These are phyloP conservation scores for Leptonema lineaticorne DNA, from an alignment of 1,140 invertebrate genomes.

Conservation along the genomic window DNA sequence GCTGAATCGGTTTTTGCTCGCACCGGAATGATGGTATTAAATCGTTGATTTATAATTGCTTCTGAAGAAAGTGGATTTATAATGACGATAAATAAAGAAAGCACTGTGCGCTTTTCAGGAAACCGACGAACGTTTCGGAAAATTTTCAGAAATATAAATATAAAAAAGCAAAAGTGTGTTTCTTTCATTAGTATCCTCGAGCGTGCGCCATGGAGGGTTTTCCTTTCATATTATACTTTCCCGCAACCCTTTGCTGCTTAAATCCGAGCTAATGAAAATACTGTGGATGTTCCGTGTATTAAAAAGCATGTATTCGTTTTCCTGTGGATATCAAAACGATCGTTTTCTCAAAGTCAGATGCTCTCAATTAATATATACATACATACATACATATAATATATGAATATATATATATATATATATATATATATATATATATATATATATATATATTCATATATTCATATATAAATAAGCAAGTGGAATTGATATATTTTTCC, in stretches of 20 bases:
- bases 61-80: neutral
- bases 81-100: neutral
- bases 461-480: too few species aligned
- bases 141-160: neutral
- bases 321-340: constrained; percentile 2
- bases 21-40: constrained; percentile 21
- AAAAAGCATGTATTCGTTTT: constrained; percentile 3
- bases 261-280: constrained; percentile 39
- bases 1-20: constrained; percentile 23
- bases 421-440: too few species aligned
- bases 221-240: constrained; percentile 21
- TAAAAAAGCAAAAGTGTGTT: constrained; percentile 24
- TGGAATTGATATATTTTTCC: too few species aligned
- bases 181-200: constrained; percentile 37
- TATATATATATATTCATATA: too few species aligned
- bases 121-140: too few species aligned
- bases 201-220: neutral
- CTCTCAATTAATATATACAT: too few species aligned
- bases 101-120: neutral
- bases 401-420: too few species aligned
- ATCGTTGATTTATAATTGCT: constrained; percentile 17
- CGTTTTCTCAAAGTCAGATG: neutral
- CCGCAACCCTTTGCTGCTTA: constrained; percentile 21
- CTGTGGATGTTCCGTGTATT: neutral
- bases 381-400: too few species aligned